Base-by-base conservation (phyloP, 2,888 invertebrate species). In the Macrophya alboannulata region DNA sequence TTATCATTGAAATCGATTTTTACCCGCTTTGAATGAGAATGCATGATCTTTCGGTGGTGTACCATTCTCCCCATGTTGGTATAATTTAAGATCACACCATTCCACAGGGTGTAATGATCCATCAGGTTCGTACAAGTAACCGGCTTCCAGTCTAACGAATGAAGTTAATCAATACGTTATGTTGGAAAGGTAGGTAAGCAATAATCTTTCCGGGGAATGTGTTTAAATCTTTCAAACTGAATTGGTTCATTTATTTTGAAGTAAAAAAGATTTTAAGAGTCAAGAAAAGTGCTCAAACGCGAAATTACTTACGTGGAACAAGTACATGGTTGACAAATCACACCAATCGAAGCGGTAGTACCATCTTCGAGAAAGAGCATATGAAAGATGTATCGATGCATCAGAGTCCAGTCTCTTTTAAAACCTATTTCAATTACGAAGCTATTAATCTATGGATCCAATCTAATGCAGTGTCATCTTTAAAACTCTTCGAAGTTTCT, bases 331-430 rank as follows among this genome's bases (percentile, higher is more conserved):
- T 98, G 97, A 87, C 97, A 97, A 85, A 98, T 95, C 82, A 97
- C 95, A 1, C 97, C 97, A 0, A 97, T 95, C 85, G 96, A 95
- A 87, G 97, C 95, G 89, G 94, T 95, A 72, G 95, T 95, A 21
- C 96, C 97, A 91, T 97, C 96, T 65, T 96, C 95, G 83, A 97
- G 94, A 91, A 96, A 96, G 55, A 97, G 95, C 92, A 97, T 97
- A 93, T 97, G 97, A 92, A 97, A 97, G 3, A 96, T 97, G 92
- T 97, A 97, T 17, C 97, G 94, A 91, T 97, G 96, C 94, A 97
- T 95, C 87, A 96, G 93, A 62, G 95, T 95, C 95, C 97, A 97
- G 90, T 97, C 97, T 25, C 97, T 94, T 87, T 95, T 96, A 62
- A 95, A 94, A 86, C 97, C 97, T 95, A 89, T 10, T 90, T 88